A percentile compares a stretch with the other conserved stretches of the same genome.
phyloP scores from a whole-genome alignment of 1,140 invertebrate species.

The Bombus pyrosoma region DNA sequence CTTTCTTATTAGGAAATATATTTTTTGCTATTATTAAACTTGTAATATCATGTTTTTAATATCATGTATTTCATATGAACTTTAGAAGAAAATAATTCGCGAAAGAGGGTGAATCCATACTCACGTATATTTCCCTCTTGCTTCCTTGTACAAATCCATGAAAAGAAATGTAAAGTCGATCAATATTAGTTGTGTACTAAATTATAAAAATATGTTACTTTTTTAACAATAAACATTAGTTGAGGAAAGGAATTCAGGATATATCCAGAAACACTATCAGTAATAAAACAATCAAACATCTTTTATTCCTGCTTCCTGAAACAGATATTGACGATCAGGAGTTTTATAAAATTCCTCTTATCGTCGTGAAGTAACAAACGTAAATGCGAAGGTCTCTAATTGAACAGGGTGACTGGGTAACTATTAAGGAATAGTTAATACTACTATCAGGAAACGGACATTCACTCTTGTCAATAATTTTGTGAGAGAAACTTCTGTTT shows the following conservation, averaged over 20 bases:
- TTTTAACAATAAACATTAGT: slow-evolving; percentile 28
- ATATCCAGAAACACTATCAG: slow-evolving; percentile 20
- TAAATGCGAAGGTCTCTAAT: slow-evolving; percentile 2
- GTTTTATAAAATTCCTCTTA: slow-evolving; percentile 29
- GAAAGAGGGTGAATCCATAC: slow-evolving; percentile 1
- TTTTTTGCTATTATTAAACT: background rate
- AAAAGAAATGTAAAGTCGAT: slow-evolving; percentile 25
- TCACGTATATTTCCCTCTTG: slow-evolving; percentile 33
- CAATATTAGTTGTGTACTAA: slow-evolving; percentile 4
- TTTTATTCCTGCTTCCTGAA: slow-evolving; percentile 24
- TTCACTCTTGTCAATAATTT: slow-evolving; percentile 21
- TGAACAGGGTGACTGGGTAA: background rate
- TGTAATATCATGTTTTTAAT: background rate
- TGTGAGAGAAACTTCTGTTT: background rate
- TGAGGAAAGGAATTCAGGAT: slow-evolving; percentile 36
- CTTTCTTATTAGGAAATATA: background rate
- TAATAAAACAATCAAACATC: slow-evolving; percentile 8
- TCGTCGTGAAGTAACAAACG: slow-evolving; percentile 13
- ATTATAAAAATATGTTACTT: slow-evolving; percentile 5
- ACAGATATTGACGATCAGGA: slow-evolving; percentile 14
- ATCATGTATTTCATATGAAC: background rate
- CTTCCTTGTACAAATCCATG: background rate
- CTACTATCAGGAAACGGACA: slow-evolving; percentile 10
- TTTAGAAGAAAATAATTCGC: background rate
- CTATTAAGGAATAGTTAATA: slow-evolving; percentile 32